A percentile compares a stretch with the other conserved stretches of the same genome.
These are phyloP conservation scores for Drosophila tsacasi DNA, from an alignment of 1,140 invertebrate species.

Conservation along the genomic window DNA sequence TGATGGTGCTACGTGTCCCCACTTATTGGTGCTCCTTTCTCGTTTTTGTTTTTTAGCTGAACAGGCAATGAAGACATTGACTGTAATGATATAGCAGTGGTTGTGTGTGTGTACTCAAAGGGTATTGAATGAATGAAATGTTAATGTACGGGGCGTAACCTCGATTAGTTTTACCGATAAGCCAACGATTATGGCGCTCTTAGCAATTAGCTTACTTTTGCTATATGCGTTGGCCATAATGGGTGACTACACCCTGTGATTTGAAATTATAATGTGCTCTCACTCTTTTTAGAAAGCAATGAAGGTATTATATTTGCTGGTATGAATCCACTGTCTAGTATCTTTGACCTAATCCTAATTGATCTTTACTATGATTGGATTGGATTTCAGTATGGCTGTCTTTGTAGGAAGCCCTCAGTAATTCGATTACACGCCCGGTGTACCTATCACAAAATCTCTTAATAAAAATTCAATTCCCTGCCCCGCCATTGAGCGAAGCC, in stretches of 20 bases:
- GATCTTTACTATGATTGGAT: background rate
- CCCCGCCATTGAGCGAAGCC: slow-evolving; percentile 10
- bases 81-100: slow-evolving; percentile 49
- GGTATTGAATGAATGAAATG: slow-evolving; percentile 34
- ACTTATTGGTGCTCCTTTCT: slow-evolving; percentile 29
- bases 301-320: background rate
- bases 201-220: slow-evolving; percentile 49
- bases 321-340: too few species aligned
- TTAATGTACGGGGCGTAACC: slow-evolving; percentile 38
- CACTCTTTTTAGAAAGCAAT: background rate
- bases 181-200: slow-evolving; percentile 36
- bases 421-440: background rate
- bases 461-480: slow-evolving; percentile 25
- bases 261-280: background rate
- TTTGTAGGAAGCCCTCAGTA: background rate
- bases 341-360: background rate
- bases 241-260: background rate
- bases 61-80: slow-evolving; percentile 59
- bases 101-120: slow-evolving; percentile 5
- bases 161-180: slow-evolving; percentile 35
- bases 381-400: background rate
- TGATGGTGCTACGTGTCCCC: slow-evolving; percentile 52
- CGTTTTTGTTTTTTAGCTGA: slow-evolving; percentile 14
- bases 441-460: slow-evolving; percentile 13
- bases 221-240: slow-evolving; percentile 3